A percentile compares a stretch with the other conserved stretches of the same genome.
phyloP scores from a whole-genome alignment of 1,140 invertebrate genomes.

The Steinernema feltiae region DNA sequence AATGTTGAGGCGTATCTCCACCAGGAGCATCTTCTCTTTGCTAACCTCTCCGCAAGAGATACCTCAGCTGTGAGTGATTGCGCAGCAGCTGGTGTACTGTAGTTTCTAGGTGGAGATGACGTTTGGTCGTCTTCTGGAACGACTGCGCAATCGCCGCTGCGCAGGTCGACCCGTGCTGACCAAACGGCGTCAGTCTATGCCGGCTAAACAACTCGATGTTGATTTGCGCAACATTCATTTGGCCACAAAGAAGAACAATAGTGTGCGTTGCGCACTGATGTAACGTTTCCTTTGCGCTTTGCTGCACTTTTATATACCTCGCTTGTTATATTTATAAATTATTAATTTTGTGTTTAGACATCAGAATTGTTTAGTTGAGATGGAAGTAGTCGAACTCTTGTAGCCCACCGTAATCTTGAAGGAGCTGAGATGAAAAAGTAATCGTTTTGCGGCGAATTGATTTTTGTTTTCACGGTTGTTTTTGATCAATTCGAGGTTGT shows the following conservation, averaged over 20 bases:
- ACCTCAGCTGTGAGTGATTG: background rate
- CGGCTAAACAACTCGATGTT: background rate
- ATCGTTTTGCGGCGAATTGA: too few species aligned
- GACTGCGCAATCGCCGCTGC: background rate
- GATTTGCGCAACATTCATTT: background rate
- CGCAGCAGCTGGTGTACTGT: background rate
- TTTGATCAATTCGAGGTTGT: too few species aligned
- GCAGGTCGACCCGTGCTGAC: background rate
- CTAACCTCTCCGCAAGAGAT: background rate
- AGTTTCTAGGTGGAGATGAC: background rate
- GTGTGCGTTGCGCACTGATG: background rate
- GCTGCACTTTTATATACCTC: background rate
- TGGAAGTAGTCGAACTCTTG: too few species aligned
- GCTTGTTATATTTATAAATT: background rate
- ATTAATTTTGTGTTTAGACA: too few species aligned
- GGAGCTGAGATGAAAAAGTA: too few species aligned
- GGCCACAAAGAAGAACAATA: background rate
- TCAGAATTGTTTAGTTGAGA: too few species aligned
- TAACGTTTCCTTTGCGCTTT: background rate
- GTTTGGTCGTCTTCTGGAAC: background rate
- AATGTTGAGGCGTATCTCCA: background rate
- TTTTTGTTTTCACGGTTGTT: background rate
- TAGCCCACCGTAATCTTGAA: too few species aligned
- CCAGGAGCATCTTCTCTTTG: background rate
- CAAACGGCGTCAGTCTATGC: background rate